phyloP scores from a whole-genome alignment of 2,797 vertebrate genomes.

The Emys orbicularis region DNA sequence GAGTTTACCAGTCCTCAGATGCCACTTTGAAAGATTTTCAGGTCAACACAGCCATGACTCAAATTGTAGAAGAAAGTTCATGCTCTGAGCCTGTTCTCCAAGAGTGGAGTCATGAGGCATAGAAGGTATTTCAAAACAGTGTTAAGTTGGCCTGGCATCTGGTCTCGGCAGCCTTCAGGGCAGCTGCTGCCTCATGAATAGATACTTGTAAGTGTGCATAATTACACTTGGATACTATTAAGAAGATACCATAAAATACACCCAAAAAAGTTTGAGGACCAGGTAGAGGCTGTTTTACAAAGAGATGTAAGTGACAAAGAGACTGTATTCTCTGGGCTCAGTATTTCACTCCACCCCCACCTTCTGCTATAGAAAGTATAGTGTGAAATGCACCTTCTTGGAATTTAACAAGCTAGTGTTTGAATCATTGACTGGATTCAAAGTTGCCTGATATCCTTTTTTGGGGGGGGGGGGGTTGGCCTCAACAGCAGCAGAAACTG shows the following conservation, averaged over 20 bases:
- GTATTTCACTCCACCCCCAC: neutral
- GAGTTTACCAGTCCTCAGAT: neutral
- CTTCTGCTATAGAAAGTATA: too few species aligned
- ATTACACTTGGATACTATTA: neutral
- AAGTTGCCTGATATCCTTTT: neutral
- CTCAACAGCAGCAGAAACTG: neutral
- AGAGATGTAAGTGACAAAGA: neutral
- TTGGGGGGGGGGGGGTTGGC: neutral
- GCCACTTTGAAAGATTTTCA: neutral
- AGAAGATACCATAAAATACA: neutral
- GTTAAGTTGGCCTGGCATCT: neutral
- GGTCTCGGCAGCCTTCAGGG: neutral
- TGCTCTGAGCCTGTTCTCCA: neutral
- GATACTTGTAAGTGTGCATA: fast-evolving
- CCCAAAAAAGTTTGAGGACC: neutral
- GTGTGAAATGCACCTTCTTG: too few species aligned
- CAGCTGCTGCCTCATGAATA: fast-evolving
- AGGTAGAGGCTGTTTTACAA: neutral
- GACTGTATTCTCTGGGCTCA: neutral
- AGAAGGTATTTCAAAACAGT: neutral
- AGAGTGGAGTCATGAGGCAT: neutral
- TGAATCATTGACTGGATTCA: neutral
- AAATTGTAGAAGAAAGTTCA: neutral
- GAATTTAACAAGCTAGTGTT: too few species aligned
- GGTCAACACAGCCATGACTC: too few species aligned